These are phyloP conservation scores for Temnothorax unifasciatus DNA, from an alignment of 2,888 invertebrate genomes.

Conservation along the genomic window DNA sequence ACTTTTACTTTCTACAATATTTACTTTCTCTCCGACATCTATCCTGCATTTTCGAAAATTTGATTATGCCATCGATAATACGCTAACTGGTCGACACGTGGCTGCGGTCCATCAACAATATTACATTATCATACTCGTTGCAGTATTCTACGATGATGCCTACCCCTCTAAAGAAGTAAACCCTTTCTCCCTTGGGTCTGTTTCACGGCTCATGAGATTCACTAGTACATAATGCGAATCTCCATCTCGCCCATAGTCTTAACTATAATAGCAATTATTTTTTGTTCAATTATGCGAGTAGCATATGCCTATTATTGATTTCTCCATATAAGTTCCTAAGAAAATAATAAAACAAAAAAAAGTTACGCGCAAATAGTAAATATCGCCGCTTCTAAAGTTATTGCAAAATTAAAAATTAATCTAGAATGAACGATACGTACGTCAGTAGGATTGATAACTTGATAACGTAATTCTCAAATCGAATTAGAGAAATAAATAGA, in stretches of 20 bases:
- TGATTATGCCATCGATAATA: constrained; percentile 51
- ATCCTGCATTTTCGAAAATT: constrained; percentile 50
- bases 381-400: neutral
- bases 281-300: neutral
- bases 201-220: constrained; percentile 75
- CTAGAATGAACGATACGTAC: neutral
- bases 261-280: constrained; percentile 16
- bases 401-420: neutral
- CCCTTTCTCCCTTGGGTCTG: constrained; percentile 74
- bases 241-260: neutral
- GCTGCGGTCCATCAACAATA: constrained; percentile 61
- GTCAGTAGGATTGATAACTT: no score
- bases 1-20: neutral
- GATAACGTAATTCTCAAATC: neutral
- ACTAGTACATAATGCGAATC: neutral
- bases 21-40: neutral
- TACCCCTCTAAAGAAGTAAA: constrained; percentile 46
- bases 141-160: constrained; percentile 49
- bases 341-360: constrained; percentile 1
- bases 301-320: neutral
- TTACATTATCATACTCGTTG: constrained; percentile 66
- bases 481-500: neutral
- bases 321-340: neutral
- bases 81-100: constrained; percentile 50
- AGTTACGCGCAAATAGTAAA: neutral